Conservation (phyloP, 2,113 vertebrate species). For the Scytalopus superciliaris region DNA sequence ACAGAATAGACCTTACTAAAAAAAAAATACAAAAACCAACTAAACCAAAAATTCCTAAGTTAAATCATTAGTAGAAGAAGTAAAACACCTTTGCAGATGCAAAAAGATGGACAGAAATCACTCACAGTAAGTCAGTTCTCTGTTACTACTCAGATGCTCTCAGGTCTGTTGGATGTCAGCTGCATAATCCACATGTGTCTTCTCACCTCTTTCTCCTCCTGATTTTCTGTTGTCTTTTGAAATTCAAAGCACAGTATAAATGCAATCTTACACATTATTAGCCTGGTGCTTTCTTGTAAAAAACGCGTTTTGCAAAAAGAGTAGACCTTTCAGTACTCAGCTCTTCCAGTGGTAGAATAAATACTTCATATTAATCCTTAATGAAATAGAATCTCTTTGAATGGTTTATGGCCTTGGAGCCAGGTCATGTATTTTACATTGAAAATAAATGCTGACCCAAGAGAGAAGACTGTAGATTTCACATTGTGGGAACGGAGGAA, state of each 20-base stretch:
- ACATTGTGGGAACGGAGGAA: neutral
- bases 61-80: neutral
- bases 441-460: slow-evolving; percentile 14
- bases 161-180: neutral
- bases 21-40: neutral
- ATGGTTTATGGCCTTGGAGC: neutral
- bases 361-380: neutral
- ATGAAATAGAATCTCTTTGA: neutral
- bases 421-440: neutral
- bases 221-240: neutral
- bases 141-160: neutral
- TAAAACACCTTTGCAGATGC: neutral
- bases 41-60: neutral
- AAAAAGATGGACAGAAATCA: neutral
- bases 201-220: neutral
- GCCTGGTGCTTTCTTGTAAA: neutral
- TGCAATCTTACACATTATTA: neutral
- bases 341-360: neutral
- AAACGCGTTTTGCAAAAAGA: neutral
- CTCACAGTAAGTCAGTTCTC: neutral
- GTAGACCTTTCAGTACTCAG: neutral
- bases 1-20: neutral
- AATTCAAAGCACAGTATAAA: neutral
- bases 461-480: neutral
- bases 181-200: neutral